Base-by-base conservation (phyloP, 2,113 vertebrate genomes). In the Pagrus major region DNA sequence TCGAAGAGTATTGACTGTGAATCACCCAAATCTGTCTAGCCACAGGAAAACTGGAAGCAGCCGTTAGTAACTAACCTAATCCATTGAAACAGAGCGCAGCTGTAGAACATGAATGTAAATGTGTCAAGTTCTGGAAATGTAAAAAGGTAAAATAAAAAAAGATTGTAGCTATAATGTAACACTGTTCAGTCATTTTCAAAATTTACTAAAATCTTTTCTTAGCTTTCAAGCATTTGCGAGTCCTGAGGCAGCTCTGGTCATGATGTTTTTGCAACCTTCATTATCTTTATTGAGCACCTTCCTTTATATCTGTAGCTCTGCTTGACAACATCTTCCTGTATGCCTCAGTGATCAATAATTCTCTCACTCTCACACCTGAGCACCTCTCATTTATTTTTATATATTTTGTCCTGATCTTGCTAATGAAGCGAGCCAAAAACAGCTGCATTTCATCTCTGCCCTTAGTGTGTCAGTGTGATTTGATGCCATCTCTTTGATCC, bases 401-500 rank as follows among this genome's bases (percentile, higher is more conserved):
- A 63, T 8, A 54, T 71, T 10, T 23, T 37, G 10, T 27, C 71
- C 60, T 59, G 35, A 21, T 68, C 46, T 49, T 54, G 23, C 23
- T 58, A 42, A 60, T 75, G 52, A 71, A 68, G 3, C 0, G 12
- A 61, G 23, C 55, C 9, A 29, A 69, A 82, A 63, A 72, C 51
- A 31, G 37, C 64, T 61, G 52, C 2, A 0, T 47, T 68, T 72
- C 69, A 46, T 27, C 42, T 14, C 11, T 55, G 49, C 51, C 55
- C 70, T 82, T 54, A 64, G 68, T 58, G 69, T 77, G 55, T 72
- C 65, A 29, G 51, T 27, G 46, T 21, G 78, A 78, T 64, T 23
- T 6, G 23, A 66, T 46, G 47, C 52, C 20, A 23, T 23, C 0
- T 7, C 80, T 78, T 63, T 76, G 71, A 86, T 76, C 81, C 59